phyloP scores from a whole-genome alignment of 2,797 vertebrate species.

The Neoniphon sammara region DNA sequence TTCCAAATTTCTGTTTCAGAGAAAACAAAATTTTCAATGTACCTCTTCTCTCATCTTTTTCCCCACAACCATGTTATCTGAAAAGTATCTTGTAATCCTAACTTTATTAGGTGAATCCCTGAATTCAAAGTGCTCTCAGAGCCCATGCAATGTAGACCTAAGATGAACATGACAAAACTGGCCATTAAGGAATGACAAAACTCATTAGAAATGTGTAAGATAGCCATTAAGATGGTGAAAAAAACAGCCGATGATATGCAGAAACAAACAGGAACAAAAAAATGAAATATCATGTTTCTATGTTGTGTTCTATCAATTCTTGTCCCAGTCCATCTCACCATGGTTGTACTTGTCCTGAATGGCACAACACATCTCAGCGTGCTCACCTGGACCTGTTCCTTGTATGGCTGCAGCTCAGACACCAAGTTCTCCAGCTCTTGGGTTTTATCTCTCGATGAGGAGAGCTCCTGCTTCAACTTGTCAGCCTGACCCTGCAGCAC shows the following conservation, averaged over 20 bases:
- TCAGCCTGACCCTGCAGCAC: constrained; percentile 77
- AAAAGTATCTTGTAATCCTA: not conserved
- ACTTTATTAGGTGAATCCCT: constrained; percentile 35
- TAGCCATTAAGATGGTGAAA: not conserved
- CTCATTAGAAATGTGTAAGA: constrained; percentile 7
- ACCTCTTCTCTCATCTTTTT: not conserved
- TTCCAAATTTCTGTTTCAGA: not conserved
- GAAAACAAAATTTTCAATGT: not conserved
- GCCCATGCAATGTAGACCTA: constrained; percentile 5
- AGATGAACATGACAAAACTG: constrained; percentile 17
- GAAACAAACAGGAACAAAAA: too few species aligned
- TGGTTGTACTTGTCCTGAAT: too few species aligned
- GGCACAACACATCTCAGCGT: not conserved
- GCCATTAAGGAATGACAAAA: constrained; percentile 5
- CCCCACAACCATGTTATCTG: not conserved
- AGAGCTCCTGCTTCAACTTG: constrained; percentile 80
- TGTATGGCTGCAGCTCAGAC: constrained; percentile 85
- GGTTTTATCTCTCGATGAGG: constrained; percentile 75
- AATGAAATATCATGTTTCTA: too few species aligned
- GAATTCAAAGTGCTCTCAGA: constrained; percentile 25
- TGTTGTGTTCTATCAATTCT: too few species aligned
- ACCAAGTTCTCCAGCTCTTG: constrained; percentile 81
- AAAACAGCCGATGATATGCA: constrained; percentile 1
- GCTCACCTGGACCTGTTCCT: constrained; percentile 87
- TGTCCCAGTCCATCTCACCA: too few species aligned